phyloP scores from a whole-genome alignment of 2,797 vertebrate genomes.

The Notolepis coatsorum region DNA sequence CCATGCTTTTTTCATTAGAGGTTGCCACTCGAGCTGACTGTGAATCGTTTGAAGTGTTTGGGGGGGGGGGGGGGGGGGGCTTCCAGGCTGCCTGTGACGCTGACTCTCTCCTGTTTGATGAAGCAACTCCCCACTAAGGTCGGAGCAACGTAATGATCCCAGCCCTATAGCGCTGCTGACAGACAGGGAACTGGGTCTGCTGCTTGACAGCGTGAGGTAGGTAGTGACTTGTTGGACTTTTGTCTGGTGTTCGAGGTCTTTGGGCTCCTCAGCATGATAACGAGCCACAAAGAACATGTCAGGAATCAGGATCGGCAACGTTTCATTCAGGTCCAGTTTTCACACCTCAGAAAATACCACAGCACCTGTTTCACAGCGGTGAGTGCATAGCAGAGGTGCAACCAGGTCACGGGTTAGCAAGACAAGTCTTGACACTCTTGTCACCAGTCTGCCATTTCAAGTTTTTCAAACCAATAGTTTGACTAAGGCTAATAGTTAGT shows the following conservation, averaged over 20 bases:
- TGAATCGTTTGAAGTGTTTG: constrained; percentile 71
- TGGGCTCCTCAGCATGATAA: constrained; percentile 43
- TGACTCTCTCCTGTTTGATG: constrained; percentile 69
- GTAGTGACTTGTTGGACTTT: constrained; percentile 55
- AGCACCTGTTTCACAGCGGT: constrained; percentile 29
- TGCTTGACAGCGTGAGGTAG: constrained; percentile 39
- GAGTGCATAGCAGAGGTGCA: constrained; percentile 19
- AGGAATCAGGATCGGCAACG: constrained; percentile 12
- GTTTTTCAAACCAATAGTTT: too few species aligned
- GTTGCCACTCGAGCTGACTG: constrained; percentile 53
- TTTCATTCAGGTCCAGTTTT: constrained; percentile 24
- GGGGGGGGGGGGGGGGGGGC: constrained; percentile 18
- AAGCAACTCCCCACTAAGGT: constrained; percentile 61
- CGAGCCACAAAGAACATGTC: constrained; percentile 26
- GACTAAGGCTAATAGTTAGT: too few species aligned
- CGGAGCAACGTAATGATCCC: constrained; percentile 66
- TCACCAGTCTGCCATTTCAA: too few species aligned
- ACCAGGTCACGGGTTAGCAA: too few species aligned
- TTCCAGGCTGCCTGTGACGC: constrained; percentile 43
- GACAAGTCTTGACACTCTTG: too few species aligned
- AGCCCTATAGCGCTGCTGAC: constrained; percentile 39
- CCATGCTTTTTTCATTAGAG: constrained; percentile 72
- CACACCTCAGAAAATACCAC: constrained; percentile 21
- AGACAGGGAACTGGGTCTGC: constrained; percentile 45
- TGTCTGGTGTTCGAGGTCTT: constrained; percentile 33